Conservation (phyloP, 30 jellyfish, hydroid and myxozoan genomes). For the Chironex yamaguchii region DNA sequence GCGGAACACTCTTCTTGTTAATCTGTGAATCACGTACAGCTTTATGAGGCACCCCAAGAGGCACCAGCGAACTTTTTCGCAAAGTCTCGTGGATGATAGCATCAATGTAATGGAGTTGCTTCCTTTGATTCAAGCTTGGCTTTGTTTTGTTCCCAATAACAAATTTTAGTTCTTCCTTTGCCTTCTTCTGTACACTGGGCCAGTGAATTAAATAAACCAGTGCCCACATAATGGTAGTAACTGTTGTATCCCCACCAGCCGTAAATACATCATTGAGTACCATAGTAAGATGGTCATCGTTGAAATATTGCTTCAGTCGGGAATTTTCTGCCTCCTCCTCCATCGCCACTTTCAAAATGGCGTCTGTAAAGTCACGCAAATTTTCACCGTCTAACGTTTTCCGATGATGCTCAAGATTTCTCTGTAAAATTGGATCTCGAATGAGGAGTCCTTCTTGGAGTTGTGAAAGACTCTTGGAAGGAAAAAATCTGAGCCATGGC, state of each 20-base stretch:
- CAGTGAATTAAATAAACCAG: constrained; percentile 49
- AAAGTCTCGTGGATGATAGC: constrained; percentile 77
- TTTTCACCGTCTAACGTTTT: constrained; percentile 55
- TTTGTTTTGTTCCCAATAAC: constrained; percentile 53
- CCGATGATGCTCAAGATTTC: constrained; percentile 67
- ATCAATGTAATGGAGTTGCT: constrained; percentile 38
- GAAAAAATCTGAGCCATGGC: constrained; percentile 75
- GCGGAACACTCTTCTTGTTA: constrained; percentile 67
- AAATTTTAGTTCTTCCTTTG: constrained; percentile 54
- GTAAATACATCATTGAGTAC: constrained; percentile 63
- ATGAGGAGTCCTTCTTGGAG: constrained; percentile 13
- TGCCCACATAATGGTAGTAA: constrained; percentile 79
- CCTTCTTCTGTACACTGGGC: constrained; percentile 72
- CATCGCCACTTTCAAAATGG: constrained; percentile 44
- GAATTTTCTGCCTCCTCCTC: constrained; percentile 7
- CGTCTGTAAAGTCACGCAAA: constrained; percentile 86
- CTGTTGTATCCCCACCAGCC: constrained; percentile 84
- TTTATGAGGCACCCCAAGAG: constrained; percentile 84
- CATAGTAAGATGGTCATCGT: constrained; percentile 69
- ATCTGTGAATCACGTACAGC: constrained; percentile 65
- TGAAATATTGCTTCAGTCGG: constrained; percentile 7
- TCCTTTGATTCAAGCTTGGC: constrained; percentile 65
- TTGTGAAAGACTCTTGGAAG: constrained; percentile 2
- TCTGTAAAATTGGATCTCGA: constrained; percentile 66
- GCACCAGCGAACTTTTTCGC: constrained; percentile 72